phyloP scores from a whole-genome alignment of 1,140 invertebrate genomes.

The Anoplophora glabripennis region DNA sequence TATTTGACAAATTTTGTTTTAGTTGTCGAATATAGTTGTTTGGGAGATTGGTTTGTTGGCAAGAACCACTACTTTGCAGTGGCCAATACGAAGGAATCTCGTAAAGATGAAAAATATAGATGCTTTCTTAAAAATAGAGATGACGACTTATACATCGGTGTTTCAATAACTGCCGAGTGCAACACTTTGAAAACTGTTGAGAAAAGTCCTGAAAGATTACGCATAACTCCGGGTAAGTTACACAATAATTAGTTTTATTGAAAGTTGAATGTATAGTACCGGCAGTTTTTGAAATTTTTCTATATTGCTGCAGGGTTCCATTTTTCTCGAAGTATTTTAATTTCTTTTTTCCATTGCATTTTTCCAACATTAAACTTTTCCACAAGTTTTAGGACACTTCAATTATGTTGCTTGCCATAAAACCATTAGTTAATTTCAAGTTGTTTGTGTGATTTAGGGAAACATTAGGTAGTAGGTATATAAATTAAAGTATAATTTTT shows the following conservation, averaged over 20 bases:
- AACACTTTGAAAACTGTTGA: constrained; percentile 90
- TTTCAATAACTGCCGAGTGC: constrained; percentile 89
- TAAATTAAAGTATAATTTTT: constrained; percentile 24
- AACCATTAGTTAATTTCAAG: too few species aligned
- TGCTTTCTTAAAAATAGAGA: constrained; percentile 93
- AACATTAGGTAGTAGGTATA: too few species aligned
- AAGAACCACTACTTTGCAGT: constrained; percentile 95
- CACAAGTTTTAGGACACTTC: too few species aligned
- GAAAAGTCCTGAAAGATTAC: constrained; percentile 86
- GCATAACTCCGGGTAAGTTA: constrained; percentile 66
- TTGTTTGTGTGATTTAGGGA: too few species aligned
- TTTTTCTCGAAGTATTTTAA: too few species aligned
- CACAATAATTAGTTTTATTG: too few species aligned
- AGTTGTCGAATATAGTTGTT: constrained; percentile 89
- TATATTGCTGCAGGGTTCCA: too few species aligned
- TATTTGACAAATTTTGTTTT: constrained; percentile 35
- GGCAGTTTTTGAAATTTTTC: too few species aligned
- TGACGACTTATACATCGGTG: constrained; percentile 86
- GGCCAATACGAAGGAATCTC: constrained; percentile 89
- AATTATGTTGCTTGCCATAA: too few species aligned
- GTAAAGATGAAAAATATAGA: constrained; percentile 89
- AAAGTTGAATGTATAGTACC: too few species aligned
- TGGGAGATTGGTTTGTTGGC: constrained; percentile 93
- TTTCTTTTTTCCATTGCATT: too few species aligned
- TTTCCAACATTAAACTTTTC: too few species aligned